A percentile compares a stretch with the other conserved stretches of the same genome.
Conservation (phyloP, 2,113 vertebrate species). For the Coptodon bakossiorum region DNA sequence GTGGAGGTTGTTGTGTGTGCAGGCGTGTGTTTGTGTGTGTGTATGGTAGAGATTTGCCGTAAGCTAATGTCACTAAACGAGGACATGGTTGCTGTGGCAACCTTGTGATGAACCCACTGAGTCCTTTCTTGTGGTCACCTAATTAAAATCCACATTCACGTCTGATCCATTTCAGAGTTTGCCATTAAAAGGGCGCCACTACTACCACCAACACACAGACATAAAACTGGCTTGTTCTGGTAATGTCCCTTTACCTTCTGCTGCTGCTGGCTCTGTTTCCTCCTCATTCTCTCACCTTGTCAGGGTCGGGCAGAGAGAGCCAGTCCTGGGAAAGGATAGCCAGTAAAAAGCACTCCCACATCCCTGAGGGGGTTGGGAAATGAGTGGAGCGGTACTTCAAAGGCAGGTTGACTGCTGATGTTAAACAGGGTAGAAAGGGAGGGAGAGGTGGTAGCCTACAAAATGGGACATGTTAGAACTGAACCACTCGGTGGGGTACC, state of each 20-base stretch:
- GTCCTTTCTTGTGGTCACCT: background rate
- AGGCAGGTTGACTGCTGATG: conserved; percentile 56
- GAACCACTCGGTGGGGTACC: conserved; percentile 26
- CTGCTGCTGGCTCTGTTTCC: conserved; percentile 24
- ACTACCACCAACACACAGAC: background rate
- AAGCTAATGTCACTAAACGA: conserved; percentile 30
- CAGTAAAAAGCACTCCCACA: conserved; percentile 38
- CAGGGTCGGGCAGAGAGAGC: conserved; percentile 11
- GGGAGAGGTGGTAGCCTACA: conserved; percentile 37
- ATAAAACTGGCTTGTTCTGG: background rate
- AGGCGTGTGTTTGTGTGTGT: background rate
- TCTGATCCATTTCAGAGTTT: background rate
- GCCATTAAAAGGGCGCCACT: background rate
- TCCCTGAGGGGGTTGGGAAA: conserved; percentile 48
- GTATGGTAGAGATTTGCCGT: background rate
- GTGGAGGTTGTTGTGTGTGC: conserved; percentile 24
- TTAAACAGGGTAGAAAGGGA: conserved; percentile 56
- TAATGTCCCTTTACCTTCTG: conserved; percentile 19
- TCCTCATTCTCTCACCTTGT: conserved; percentile 48
- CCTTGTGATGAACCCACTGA: conserved; percentile 8
- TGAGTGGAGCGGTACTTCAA: conserved; percentile 60
- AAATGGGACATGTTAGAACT: conserved; percentile 45
- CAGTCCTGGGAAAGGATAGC: conserved; percentile 32
- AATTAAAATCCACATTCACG: conserved; percentile 9
- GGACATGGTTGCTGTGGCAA: conserved; percentile 27